phyloP scores from a whole-genome alignment of 2,113 vertebrate genomes.

The Hippotragus niger region DNA sequence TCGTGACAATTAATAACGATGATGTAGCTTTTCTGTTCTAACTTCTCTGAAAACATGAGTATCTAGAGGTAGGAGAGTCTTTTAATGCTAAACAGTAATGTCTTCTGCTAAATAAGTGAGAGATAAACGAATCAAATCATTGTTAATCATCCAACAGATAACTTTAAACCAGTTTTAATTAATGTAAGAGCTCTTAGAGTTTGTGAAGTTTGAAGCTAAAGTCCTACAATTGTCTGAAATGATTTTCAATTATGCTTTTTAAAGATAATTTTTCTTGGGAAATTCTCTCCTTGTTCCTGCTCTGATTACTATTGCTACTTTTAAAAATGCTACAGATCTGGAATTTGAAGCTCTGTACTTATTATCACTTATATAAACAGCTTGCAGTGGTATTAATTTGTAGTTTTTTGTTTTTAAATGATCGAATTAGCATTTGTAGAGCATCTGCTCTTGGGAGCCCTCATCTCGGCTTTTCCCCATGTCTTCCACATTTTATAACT shows the following conservation, averaged over 20 bases:
- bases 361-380: slow-evolving; percentile 22
- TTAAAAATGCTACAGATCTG: slow-evolving; percentile 14
- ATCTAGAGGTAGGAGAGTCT: background rate
- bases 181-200: background rate
- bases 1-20: slow-evolving; percentile 51
- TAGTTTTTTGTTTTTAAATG: slow-evolving; percentile 45
- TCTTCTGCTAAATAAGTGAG: slow-evolving; percentile 11
- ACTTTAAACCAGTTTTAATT: slow-evolving; percentile 8
- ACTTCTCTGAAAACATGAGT: slow-evolving; percentile 23
- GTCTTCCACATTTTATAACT: background rate
- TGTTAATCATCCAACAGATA: slow-evolving; percentile 1
- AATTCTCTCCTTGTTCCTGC: slow-evolving; percentile 2
- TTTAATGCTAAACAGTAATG: slow-evolving; percentile 16
- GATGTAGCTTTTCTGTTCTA: slow-evolving; percentile 50
- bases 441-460: background rate
- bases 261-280: background rate
- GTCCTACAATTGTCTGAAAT: background rate
- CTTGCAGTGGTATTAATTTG: slow-evolving; percentile 41
- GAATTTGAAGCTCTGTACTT: background rate
- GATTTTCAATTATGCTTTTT: slow-evolving; percentile 28
- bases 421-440: slow-evolving; percentile 30
- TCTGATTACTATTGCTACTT: slow-evolving; percentile 25
- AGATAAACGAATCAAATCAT: background rate
- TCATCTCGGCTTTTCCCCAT: background rate
- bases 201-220: slow-evolving; percentile 32